Conservation (phyloP, 2,797 vertebrate species). For the Novumbra hubbsi region DNA sequence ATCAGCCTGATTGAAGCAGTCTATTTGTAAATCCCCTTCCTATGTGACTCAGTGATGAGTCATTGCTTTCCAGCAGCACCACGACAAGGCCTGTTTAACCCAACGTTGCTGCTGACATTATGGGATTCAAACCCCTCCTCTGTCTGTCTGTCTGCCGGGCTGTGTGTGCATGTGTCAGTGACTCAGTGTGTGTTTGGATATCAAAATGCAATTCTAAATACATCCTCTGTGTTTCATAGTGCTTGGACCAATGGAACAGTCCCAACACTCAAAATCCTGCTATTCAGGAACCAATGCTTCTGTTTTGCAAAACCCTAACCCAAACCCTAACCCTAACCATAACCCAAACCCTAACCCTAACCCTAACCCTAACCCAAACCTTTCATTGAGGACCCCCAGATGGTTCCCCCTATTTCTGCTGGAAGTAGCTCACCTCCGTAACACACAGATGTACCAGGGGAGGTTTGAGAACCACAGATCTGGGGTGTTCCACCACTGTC, state of each 20-base stretch:
- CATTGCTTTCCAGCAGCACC: conserved; percentile 51
- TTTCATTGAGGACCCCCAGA: too few relatives aligned
- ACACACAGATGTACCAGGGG: too few relatives aligned
- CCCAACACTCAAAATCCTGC: too few relatives aligned
- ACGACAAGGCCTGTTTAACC: conserved; percentile 19
- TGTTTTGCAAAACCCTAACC: too few relatives aligned
- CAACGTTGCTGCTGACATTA: neutral
- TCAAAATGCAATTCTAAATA: conserved; percentile 11
- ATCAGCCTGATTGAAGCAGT: conserved; percentile 45
- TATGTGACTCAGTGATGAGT: conserved; percentile 66
- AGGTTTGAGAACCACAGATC: too few relatives aligned
- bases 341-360: too few relatives aligned
- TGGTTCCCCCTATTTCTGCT: too few relatives aligned
- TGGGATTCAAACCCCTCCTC: neutral
- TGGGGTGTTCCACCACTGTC: neutral
- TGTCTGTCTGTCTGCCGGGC: neutral
- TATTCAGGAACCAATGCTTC: too few relatives aligned
- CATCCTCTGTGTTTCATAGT: neutral
- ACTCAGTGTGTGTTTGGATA: neutral
- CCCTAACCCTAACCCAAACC: too few relatives aligned
- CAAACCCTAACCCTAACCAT: too few relatives aligned
- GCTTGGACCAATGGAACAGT: too few relatives aligned
- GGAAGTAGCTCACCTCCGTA: too few relatives aligned
- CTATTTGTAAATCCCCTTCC: conserved; percentile 59
- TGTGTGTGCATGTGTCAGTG: conserved; percentile 22